Evolutionary conservation across 2,888 invertebrate species (phyloP), one percentile per base, ranked within the genome.

Genomic region (Xiphydria camelus): DNA sequence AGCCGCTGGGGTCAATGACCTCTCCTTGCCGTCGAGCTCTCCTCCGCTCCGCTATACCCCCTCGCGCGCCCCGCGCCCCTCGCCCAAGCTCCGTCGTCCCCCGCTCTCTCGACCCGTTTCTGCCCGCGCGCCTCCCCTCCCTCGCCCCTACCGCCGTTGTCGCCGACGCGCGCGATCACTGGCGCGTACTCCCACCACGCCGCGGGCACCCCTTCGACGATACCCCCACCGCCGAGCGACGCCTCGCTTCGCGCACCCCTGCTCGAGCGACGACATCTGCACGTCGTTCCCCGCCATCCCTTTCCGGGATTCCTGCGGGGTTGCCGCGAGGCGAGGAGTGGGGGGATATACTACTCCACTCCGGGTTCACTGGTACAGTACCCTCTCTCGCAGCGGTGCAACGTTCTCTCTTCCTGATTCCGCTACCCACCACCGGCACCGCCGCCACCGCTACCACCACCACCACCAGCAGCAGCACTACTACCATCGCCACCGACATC

Each of bases 1-100:
- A 71, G 72, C 73, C 68, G 70, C 73, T 70, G 61, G 61, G 74
- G 74, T 74, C 74, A 74, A 74, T 68, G 74, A 73, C 74, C 73
- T 70, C 68, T 49, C 62, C 65, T 64, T 61, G 70, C 65, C 71
- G 68, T 68, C 66, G 68, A 61, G 65, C 60, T 66, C 66, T 57
- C 64, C 68, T 65, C 63, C 59, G 55, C 59, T 61, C 46, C 42
- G 43, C 36, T 48, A 47, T 41, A 48, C 55, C 51, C 55, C 51
- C 32, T 19, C 31, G 26, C 34, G 18, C 12, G 44, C 32, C 49
- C 55, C 50, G 35, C 41, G 45, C 31, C 46, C 41, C 44, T 9
- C 15, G 5, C 25, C 40, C 22, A 10, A 10, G 7, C 46, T 50
- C 33, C 51, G 32, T 14, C 37, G 20, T 17, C 41, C 26, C 10